Base-by-base conservation (phyloP, 2,113 vertebrate species). In the Redunca redunca region DNA sequence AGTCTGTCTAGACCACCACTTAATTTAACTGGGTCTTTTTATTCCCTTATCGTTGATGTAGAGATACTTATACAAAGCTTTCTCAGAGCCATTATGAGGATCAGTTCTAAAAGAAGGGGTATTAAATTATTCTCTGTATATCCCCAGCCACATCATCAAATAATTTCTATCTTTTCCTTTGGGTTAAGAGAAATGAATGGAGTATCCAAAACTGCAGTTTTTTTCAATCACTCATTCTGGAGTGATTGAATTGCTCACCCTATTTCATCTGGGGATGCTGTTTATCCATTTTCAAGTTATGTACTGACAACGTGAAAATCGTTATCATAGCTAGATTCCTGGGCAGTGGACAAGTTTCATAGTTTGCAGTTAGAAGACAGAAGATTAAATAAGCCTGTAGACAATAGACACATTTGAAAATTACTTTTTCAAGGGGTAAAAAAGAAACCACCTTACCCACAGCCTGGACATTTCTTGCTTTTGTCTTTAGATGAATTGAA, bases 401-500 rank as follows among this genome's bases (percentile, higher is more conserved):
- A 19, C 28, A 85, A 46, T 86, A 87, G 30, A 12, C 30, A 90
- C 33, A 58, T 88, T 86, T 94, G 52, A 80, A 30, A 88, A 88
- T 36, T 93, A 23, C 16, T 67, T 95, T 95, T 86, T 88, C 36
- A 90, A 55, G 52, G 10, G 93, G 9, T 96, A 19, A 84, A 64
- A 88, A 95, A 12, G 4, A 57, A 26, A n/a, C 10, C 11, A 60
- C 6, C 17, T 92, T 46, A 74, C 15, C 36, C 5, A 77, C 58
- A 84, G 28, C 36, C 33, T 19, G 21, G 21, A n/a, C 5, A 53
- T 5, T 80, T 83, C 6, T 94, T 88, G 4, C 58, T n/a, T 36
- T 91, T 94, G 62, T 94, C 62, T 96, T 94, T 77, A 85, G 53
- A 17, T 46, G 43, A 92, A 91, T 9, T 60, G 28, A 87, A 95